phyloP scores from a whole-genome alignment of 2,888 invertebrate species.

The Eupelmus urozonus region DNA sequence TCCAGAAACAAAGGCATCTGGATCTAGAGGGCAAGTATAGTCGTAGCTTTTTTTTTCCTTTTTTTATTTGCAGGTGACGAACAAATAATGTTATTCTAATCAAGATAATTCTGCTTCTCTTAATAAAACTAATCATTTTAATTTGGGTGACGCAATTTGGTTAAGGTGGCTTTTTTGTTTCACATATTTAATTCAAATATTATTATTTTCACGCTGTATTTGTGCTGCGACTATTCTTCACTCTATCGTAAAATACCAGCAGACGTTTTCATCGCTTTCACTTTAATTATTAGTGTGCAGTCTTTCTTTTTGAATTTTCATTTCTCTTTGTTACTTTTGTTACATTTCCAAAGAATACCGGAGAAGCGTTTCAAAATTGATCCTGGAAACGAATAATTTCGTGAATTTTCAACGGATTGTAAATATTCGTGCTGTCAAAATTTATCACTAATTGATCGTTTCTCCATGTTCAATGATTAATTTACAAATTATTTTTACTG shows the following conservation, averaged over 20 bases:
- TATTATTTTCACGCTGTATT: neutral
- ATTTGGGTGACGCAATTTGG: neutral
- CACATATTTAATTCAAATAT: neutral
- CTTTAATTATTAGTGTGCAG: conserved; percentile 39
- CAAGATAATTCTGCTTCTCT: neutral
- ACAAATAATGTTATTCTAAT: neutral
- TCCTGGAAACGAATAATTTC: too few relatives aligned
- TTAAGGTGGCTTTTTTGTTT: conserved; percentile 3
- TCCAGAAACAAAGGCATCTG: conserved; percentile 63
- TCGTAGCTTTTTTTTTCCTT: conserved; percentile 39
- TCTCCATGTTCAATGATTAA: conserved; percentile 49
- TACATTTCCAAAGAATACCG: conserved; percentile 55
- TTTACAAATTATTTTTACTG: conserved; percentile 38
- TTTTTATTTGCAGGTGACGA: conserved; percentile 31
- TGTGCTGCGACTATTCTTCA: conserved; percentile 45
- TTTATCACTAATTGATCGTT: conserved; percentile 22
- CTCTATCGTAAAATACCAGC: conserved; percentile 39
- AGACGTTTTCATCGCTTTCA: conserved; percentile 40
- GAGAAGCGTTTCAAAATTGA: conserved; percentile 40
- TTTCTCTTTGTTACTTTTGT: conserved; percentile 66
- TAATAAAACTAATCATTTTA: neutral
- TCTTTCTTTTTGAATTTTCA: conserved; percentile 71
- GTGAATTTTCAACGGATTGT: neutral
- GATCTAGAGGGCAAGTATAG: conserved; percentile 48
- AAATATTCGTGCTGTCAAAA: conserved; percentile 18